phyloP scores from a whole-genome alignment of 2,888 invertebrate genomes.

The Abrostola tripartita region DNA sequence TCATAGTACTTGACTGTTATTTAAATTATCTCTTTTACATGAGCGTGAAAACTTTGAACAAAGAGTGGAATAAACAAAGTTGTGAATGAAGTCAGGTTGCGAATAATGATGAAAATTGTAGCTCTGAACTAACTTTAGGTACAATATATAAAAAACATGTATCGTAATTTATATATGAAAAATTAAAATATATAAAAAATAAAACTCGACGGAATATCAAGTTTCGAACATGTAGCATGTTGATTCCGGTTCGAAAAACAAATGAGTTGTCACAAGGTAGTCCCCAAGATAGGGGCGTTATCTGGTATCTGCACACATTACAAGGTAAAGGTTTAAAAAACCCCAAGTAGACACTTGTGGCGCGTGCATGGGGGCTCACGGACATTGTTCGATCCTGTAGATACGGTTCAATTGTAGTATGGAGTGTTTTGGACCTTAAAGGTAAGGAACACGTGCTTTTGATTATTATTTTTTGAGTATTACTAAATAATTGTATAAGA shows the following conservation, averaged over 20 bases:
- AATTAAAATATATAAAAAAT: too few species aligned
- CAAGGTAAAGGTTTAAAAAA: constrained; percentile 61
- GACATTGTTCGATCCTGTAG: constrained; percentile 37
- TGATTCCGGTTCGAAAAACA: constrained; percentile 36
- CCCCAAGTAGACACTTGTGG: constrained; percentile 72
- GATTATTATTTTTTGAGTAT: neutral
- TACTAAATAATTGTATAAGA: too few species aligned
- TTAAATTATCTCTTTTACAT: too few species aligned
- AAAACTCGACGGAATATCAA: neutral
- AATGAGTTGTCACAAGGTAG: constrained; percentile 48
- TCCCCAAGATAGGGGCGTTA: constrained; percentile 79
- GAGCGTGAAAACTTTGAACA: too few species aligned
- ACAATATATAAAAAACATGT: too few species aligned
- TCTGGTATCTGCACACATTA: constrained; percentile 66
- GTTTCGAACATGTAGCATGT: neutral
- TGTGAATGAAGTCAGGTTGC: too few species aligned
- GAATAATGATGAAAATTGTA: too few species aligned
- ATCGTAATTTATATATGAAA: too few species aligned
- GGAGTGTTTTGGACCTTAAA: constrained; percentile 10
- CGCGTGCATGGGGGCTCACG: constrained; percentile 72
- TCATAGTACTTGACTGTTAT: too few species aligned
- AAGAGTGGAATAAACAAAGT: too few species aligned
- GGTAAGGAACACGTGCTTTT: constrained; percentile 11
- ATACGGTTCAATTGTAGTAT: constrained; percentile 36
- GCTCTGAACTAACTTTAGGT: too few species aligned